These are phyloP conservation scores for Phania funesta DNA, from an alignment of 2,888 invertebrate genomes.

Conservation along the genomic window DNA sequence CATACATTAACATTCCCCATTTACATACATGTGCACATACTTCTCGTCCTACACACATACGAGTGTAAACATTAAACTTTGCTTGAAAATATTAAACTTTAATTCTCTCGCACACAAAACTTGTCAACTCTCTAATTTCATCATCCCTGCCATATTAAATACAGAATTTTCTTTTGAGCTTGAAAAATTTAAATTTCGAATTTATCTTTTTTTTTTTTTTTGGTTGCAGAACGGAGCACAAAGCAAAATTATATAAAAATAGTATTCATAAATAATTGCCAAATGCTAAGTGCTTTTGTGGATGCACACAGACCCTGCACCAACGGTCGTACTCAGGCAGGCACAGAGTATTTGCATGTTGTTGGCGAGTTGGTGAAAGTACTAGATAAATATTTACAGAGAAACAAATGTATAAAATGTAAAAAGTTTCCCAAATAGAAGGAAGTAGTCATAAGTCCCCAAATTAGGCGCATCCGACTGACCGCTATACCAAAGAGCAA, in stretches of 20 bases:
- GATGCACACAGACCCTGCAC: slow-evolving; percentile 35
- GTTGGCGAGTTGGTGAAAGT: background rate
- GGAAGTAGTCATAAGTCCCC: slow-evolving; percentile 63
- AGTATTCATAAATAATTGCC: slow-evolving; percentile 62
- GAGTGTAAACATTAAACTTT: slow-evolving; percentile 12
- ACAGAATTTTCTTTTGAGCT: slow-evolving; percentile 7
- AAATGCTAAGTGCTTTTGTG: slow-evolving; percentile 65
- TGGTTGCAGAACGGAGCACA: background rate
- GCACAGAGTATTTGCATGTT: background rate
- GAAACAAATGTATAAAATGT: background rate
- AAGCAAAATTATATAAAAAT: slow-evolving; percentile 51
- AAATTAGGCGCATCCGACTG: slow-evolving; percentile 64
- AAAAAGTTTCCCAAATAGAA: slow-evolving; percentile 52
- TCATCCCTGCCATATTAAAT: slow-evolving; percentile 1
- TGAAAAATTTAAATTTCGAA: slow-evolving; percentile 1
- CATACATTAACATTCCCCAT: background rate
- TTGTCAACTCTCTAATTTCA: background rate
- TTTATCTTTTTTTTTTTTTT: slow-evolving; percentile 4
- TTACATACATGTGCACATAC: background rate
- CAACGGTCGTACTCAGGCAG: background rate
- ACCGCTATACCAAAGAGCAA: slow-evolving; percentile 43
- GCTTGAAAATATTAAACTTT: slow-evolving; percentile 23
- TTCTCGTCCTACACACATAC: background rate
- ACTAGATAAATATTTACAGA: background rate
- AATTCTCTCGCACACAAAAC: slow-evolving; percentile 33